Base-by-base conservation (phyloP, 1,140 invertebrate species). In the Heliothis subflexa region DNA sequence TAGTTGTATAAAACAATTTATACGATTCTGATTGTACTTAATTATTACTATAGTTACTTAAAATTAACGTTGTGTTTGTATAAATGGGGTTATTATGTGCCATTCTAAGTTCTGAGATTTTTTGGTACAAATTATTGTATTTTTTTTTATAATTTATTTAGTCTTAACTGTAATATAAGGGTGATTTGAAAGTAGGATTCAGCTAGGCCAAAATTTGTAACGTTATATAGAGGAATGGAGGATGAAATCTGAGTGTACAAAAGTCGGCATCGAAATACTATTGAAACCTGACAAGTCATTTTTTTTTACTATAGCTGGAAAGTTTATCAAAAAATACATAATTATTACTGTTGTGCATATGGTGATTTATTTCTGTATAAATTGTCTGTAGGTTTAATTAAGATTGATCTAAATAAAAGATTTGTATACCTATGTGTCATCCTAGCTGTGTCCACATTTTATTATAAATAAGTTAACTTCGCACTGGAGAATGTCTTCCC, bases 21-120 rank as follows among this genome's bases (percentile, higher is more conserved):
- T n/a, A 62, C 59, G 9, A 62, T 62, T 62, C 33, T 18, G 16
- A 66, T 50, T 28, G 47, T 68, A 68, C 64, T 68, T 68, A 68
- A 68, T 68, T 68, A 28, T 52, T 68, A 52, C 16, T 64, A 5
- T 45, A 64, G 45, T 33, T 64, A 47, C 61, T 40, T 64, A 18
- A 64, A 13, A 18, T 64, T 40, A 13, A 9, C 49, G 13, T 21
- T 47, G 16, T 68, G 12, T 50, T 25, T 25, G 18, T 25, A 13
- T 68, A 21, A 49, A 68, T n/a, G 13, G 64, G 47, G 47, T 68
- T 50, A 68, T 11, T 73, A 40, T n/a, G 71, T 73, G 71, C 55
- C 71, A 73, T 73, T 61, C 3, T 0, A 49, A 54, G 49, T n/a
- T 71, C 12, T 33, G 50, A 54, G 68, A 71, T 71, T 71, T 55